Evolutionary conservation across 2,888 invertebrate species (phyloP), one percentile per base, ranked within the genome.

Genomic region (Phalangium opilio): DNA sequence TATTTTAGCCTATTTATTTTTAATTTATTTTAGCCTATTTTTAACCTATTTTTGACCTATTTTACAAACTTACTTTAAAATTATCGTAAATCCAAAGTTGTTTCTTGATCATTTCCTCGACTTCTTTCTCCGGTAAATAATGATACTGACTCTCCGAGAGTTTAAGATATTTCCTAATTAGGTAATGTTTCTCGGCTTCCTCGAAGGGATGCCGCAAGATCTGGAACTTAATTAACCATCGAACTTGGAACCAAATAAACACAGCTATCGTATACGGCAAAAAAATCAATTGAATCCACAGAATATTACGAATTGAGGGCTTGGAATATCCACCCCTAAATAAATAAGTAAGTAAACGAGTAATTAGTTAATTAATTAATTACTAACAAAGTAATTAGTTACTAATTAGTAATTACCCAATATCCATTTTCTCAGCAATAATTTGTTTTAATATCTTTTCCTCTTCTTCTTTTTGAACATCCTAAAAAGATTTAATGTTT

Each of bases 341-440:
- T 40, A 38, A 43, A 35, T 33, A 39, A 32, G 38, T 10, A 48
- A 36, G 14, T 18, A 11, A 45, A 40, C n/a, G n/a, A n/a, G n/a
- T n/a, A n/a, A n/a, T n/a, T n/a, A n/a, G n/a, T n/a, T n/a, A n/a
- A n/a, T n/a, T n/a, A n/a, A n/a, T n/a, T n/a, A n/a, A n/a, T n/a
- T n/a, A n/a, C n/a, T n/a, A n/a, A n/a, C n/a, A n/a, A n/a, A n/a
- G n/a, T n/a, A n/a, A n/a, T n/a, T n/a, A n/a, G n/a, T n/a, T n/a
- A n/a, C n/a, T n/a, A n/a, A n/a, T 43, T 43, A 7, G 12, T 39
- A 47, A 35, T 55, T 53, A 70, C 70, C 68, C 79, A 41, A 91
- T 89, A 61, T 90, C 89, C 81, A 91, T 84, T 62, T 89, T 90
- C 56, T 89, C 81, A 66, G 83, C 85, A 49, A 93, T 81, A 2